These are phyloP conservation scores for Alligator mississippiensis DNA, from an alignment of 2,113 vertebrate genomes.

Conservation along the genomic window DNA sequence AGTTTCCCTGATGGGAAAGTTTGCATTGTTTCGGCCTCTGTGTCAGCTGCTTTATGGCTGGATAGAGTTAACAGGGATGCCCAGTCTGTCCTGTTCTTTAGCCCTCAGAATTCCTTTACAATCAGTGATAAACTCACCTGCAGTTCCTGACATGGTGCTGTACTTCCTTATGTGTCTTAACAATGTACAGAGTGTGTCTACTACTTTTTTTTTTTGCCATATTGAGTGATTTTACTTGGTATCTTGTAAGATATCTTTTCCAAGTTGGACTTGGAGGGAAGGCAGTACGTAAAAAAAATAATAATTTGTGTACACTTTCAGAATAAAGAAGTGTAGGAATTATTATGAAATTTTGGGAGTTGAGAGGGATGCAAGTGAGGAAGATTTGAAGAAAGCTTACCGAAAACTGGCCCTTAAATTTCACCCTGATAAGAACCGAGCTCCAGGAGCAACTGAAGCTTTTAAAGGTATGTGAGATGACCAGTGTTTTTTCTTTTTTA, in stretches of 20 bases:
- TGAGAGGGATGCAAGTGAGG: conserved; percentile 85
- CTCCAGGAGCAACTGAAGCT: conserved; percentile 94
- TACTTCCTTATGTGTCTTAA: not conserved
- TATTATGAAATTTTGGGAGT: conserved; percentile 96
- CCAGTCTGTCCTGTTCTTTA: not conserved
- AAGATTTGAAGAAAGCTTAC: conserved; percentile 94
- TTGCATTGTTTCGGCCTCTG: not conserved
- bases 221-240: not conserved
- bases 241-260: not conserved
- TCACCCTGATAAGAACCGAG: conserved; percentile 96
- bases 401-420: conserved; percentile 92
- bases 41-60: not conserved
- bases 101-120: not conserved
- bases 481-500: not conserved
- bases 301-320: conserved; percentile 57
- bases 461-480: conserved; percentile 89
- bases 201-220: not conserved
- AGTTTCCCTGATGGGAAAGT: not conserved
- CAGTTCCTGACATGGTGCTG: not conserved
- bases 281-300: not conserved
- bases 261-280: not conserved
- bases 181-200: not conserved
- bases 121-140: not conserved
- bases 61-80: not conserved
- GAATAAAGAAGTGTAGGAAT: conserved; percentile 94